Evolutionary conservation across 1,140 invertebrate genomes (phyloP), one percentile per base, ranked within the genome.

Genomic region (Rhyacophila brunnea): DNA sequence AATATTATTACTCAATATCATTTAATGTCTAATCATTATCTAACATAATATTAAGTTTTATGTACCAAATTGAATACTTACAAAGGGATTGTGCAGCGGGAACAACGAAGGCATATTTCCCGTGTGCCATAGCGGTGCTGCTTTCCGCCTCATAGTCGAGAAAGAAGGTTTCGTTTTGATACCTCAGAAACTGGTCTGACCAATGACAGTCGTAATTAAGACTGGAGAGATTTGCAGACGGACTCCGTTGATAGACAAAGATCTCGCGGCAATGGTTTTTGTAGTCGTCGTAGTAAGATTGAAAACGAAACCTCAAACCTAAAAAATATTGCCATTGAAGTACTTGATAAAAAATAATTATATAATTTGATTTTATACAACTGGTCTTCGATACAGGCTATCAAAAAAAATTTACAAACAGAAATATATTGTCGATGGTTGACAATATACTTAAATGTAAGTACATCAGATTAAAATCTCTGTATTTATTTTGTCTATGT

Each of bases 181-280:
- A 64, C 43, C 35, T 46, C 7, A 19, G 14, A 32, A 46, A 14
- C 20, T 64, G 62, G 19, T 60, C 47, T 9, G 62, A 58, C 62
- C 62, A 64, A 17, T 46, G n/a, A 36, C 62, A 64, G 35, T 64
- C 53, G 42, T 64, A 64, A 38, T 47, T 58, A 6, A 64, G 40
- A 11, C 20, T 17, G 7, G 53, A 49, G 0, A 15, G 13, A 38
- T 58, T 47, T 7, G 28, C 36, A 20, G 34, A 18, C 6, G 42
- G 2, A 14, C 10, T 34, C 11, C 42, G 13, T 17, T 23, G 13
- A 19, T 32, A 7, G 1, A 64, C 28, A 9, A 23, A 35, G 10
- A 64, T 64, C 35, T 58, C 23, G 0, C 62, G 62, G 20, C 62
- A 64, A 34, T 64, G 62, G 44, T 60, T 64, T 19, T 64, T 64